Percentiles rank a stretch among this genome's conserved stretches.
These are phyloP conservation scores for Drosophila trichaetosa DNA, from an alignment of 2,888 invertebrate species.

Conservation along the genomic window DNA sequence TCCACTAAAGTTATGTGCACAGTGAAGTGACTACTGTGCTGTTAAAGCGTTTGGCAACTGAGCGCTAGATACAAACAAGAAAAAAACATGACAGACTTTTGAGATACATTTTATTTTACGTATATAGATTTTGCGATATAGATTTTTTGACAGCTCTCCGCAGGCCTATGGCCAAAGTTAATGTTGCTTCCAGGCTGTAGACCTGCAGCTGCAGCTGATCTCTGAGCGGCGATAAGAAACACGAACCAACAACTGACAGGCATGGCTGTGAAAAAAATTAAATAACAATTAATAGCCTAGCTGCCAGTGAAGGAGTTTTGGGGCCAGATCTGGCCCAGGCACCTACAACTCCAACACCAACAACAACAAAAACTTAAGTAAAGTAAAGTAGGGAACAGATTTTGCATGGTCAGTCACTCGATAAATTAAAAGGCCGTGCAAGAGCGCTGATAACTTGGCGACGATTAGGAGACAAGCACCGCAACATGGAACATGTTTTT, in stretches of 20 bases:
- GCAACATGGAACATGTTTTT: conserved; percentile 60
- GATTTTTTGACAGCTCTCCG: conserved; percentile 51
- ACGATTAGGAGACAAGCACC: conserved; percentile 52
- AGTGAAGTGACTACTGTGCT: conserved; percentile 21
- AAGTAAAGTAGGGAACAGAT: conserved; percentile 30
- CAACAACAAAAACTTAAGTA: conserved; percentile 1
- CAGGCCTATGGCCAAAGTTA: conserved; percentile 11
- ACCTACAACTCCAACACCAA: conserved; percentile 8
- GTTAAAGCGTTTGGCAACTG: conserved; percentile 12
- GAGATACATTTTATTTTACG: conserved; percentile 29
- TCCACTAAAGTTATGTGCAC: conserved; percentile 5
- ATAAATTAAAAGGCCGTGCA: conserved; percentile 62
- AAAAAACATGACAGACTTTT: conserved; percentile 39
- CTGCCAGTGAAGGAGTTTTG: conserved; percentile 32
- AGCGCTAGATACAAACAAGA: background rate
- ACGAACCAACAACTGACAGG: conserved; percentile 30
- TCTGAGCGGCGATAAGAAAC: conserved; percentile 47
- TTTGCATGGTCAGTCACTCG: conserved; percentile 52
- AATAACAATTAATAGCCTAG: conserved; percentile 72
- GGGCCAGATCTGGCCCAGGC: conserved; percentile 17
- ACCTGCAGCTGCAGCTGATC: conserved; percentile 55
- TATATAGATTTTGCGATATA: conserved; percentile 42
- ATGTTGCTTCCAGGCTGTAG: conserved; percentile 33
- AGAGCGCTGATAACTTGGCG: conserved; percentile 53
- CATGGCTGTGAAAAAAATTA: conserved; percentile 54